Evolutionary conservation across 1,140 invertebrate genomes (phyloP), one percentile per base, ranked within the genome.

Genomic region (Phymorhynchus buccinoides): DNA sequence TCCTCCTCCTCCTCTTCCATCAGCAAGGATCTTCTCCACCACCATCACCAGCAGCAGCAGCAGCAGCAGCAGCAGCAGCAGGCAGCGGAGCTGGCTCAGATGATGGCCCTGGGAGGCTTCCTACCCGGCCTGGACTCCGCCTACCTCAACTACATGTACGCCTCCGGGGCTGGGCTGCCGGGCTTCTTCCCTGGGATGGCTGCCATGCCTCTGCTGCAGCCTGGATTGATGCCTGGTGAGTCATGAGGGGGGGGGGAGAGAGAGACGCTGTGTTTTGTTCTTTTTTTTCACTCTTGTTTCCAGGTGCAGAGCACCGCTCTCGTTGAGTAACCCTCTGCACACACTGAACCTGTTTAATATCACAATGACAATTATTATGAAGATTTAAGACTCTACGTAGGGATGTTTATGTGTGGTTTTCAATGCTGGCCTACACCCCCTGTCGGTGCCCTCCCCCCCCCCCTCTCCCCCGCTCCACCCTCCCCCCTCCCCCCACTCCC

Each of bases 71-170:
- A 84, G 52, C 78, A 79, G 84, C 84, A 89, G 73, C 84, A 83
- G 83, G 85, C 85, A 16, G 84, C 88, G 84, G 85, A 84, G 32
- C 80, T 89, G 39, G 88, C 89, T 37, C 86, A 92, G 88, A 88
- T 92, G 87, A 89, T 88, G 56, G 91, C 91, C 32, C 91, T 93
- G 73, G 91, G 89, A n/a, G 90, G 91, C 14, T 88, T 91, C 84
- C 86, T 93, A 62, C 90, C 91, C 18, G 91, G 91, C 14, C 87
- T 93, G 84, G 91, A 93, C 81, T 86, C 88, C 37, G 87, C 88
- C 56, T 90, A 94, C 89, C 85, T 94, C 77, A 90, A 93, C n/a
- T 93, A 93, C 88, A 93, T 94, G 93, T 94, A 94, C 86, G 87
- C 91, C 27, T 88, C 89, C 68, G 89, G 92, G 78, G 88, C 89